Evolutionary conservation across 37 sponge, comb jelly and placozoan genomes (phyloP).

Genomic region (Haliclona indistincta): DNA sequence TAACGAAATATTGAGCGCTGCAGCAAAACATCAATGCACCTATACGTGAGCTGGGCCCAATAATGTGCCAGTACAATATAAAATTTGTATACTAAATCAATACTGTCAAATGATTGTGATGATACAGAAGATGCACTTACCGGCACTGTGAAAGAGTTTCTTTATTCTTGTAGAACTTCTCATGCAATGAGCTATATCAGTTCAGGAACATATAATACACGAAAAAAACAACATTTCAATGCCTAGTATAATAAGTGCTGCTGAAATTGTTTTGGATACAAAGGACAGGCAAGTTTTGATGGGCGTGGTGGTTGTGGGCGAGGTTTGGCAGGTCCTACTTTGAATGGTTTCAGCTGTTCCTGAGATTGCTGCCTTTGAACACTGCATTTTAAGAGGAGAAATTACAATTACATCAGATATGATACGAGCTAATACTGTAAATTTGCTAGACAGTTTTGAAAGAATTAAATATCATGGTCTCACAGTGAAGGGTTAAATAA

Average conservation of each 20-base stretch:
- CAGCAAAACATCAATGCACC: too few species aligned
- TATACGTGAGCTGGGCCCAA: too few species aligned
- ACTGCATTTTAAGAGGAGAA: too few species aligned
- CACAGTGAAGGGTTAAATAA: too few species aligned
- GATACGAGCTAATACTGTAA: too few species aligned
- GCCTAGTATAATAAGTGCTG: background rate
- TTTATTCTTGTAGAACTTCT: constrained; percentile 28
- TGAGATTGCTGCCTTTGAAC: constrained; percentile 1
- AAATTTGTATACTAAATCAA: background rate
- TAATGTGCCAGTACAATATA: too few species aligned
- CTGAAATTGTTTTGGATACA: constrained; percentile 35
- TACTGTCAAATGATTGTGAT: background rate
- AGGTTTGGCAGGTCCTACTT: constrained; percentile 30
- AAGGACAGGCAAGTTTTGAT: constrained; percentile 44
- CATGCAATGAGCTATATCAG: constrained; percentile 51
- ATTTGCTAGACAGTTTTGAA: too few species aligned
- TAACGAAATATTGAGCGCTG: background rate
- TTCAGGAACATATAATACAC: background rate
- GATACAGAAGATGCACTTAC: constrained; percentile 7
- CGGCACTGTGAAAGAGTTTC: constrained; percentile 48
- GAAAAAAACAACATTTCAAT: background rate
- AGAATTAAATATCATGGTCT: too few species aligned
- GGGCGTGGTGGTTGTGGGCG: background rate
- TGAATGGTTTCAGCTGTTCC: constrained; percentile 21
- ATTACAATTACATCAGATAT: too few species aligned